Base-by-base conservation (phyloP, 2,888 invertebrate genomes). In the Bhutanitis thaidina region DNA sequence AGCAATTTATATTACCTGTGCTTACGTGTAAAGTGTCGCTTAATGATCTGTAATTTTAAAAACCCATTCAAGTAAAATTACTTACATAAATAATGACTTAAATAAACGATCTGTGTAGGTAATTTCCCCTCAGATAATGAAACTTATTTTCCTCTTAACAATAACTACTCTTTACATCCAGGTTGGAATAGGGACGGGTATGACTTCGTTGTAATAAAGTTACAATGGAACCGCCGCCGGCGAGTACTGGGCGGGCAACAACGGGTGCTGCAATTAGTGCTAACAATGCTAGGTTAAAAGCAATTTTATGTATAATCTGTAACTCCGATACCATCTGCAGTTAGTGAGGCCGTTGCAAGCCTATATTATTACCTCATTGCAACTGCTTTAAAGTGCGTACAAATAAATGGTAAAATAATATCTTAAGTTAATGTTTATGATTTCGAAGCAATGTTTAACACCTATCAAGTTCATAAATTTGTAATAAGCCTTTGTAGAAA, bases 211-310 rank as follows among this genome's bases (percentile, higher is more conserved):
- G 34, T 57, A 71, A 67, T 67, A 70, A 62, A 71, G 62, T 63
- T 65, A 74, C 76, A 77, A 77, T 75, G 62, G 57, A 45, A 55
- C 49, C 55, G 72, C 77, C 66, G 34, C 16, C 43, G 69, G 77
- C 71, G 40, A 52, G 43, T 12, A 41, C 59, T 55, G 62, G 64
- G 73, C 72, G 72, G 76, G 74, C 65, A 70, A 64, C 61, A 59
- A 73, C 77, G 69, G 80, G 77, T 77, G 80, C 80, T 56, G 69
- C 72, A 75, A 80, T 80, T 80, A 80, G 77, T 65, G 61, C 54
- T 69, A 73, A 79, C 79, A 80, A 80, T 80, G 71, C 74, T 73
- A 68, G 74, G 68, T 74, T 71, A 52, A 52, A 52, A 52, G 52
- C 52, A 37, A 47, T 52, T 47, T 52, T 71, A 65, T 69, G 56